phyloP scores from a whole-genome alignment of 2,888 invertebrate genomes.

The Girardia tigrina region DNA sequence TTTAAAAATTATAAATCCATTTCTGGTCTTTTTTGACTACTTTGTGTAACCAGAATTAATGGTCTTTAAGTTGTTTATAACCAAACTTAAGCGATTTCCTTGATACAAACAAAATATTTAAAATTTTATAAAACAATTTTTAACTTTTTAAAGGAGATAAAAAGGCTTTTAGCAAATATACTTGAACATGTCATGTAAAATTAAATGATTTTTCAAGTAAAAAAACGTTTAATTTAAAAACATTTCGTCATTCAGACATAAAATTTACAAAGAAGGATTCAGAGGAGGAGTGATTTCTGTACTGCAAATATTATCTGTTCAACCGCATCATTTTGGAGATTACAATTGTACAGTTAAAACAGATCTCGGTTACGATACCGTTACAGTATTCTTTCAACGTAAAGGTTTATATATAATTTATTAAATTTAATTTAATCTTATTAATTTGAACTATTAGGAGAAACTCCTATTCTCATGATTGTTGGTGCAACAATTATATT shows the following conservation, averaged over 20 bases:
- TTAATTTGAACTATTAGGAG: not conserved
- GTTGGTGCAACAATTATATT: not conserved
- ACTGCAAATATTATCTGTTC: not conserved
- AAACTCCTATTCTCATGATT: not conserved
- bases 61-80: no score
- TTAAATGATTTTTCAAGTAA: no score
- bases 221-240: no score
- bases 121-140: no score
- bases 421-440: not conserved
- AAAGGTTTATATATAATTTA: not conserved
- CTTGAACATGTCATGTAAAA: no score
- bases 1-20: no score
- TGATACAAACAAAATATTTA: no score
- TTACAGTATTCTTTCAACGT: not conserved
- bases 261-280: not conserved
- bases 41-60: no score
- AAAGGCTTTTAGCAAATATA: no score
- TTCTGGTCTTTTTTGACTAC: no score
- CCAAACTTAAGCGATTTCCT: no score
- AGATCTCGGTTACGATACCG: not conserved
- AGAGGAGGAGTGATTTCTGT: not conserved
- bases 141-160: no score
- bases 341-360: not conserved
- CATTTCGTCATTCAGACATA: not conserved
- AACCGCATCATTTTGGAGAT: conserved; percentile 14